Conservation (phyloP, 2,888 invertebrate genomes). For the Dryadula phaetusa region DNA sequence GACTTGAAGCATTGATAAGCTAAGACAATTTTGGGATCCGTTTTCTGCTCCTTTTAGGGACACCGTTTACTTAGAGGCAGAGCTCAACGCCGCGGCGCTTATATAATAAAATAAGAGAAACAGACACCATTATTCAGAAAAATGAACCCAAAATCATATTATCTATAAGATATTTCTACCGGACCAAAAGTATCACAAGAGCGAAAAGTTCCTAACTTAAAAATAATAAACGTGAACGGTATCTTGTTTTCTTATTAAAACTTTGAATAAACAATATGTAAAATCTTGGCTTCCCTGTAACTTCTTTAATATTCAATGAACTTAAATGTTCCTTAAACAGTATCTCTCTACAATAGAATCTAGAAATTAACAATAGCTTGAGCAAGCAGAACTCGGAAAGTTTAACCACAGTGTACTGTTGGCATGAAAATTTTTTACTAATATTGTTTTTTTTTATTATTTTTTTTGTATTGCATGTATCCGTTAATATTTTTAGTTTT, state of each 20-base stretch:
- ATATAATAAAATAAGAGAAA: too few relatives aligned
- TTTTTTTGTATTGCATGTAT: too few relatives aligned
- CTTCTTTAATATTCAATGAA: slow-evolving; percentile 41
- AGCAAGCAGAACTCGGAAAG: slow-evolving; percentile 39
- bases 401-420: slow-evolving; percentile 39
- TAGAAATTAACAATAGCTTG: slow-evolving; percentile 44
- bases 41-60: too few relatives aligned
- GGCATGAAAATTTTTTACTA: slow-evolving; percentile 26
- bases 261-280: slow-evolving; percentile 23
- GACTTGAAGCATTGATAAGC: too few relatives aligned
- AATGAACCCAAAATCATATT: not conserved
- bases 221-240: slow-evolving; percentile 12
- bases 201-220: not conserved
- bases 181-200: not conserved
- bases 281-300: slow-evolving; percentile 13
- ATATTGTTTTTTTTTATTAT: not conserved
- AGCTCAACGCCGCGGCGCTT: too few relatives aligned
- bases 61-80: too few relatives aligned
- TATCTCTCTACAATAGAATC: slow-evolving; percentile 42
- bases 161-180: not conserved
- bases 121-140: too few relatives aligned
- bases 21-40: too few relatives aligned
- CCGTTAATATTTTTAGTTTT: too few relatives aligned
- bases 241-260: slow-evolving; percentile 28
- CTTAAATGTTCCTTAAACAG: slow-evolving; percentile 40